Evolutionary conservation across 2,888 invertebrate species (phyloP).

Genomic region (Penaeus monodon): DNA sequence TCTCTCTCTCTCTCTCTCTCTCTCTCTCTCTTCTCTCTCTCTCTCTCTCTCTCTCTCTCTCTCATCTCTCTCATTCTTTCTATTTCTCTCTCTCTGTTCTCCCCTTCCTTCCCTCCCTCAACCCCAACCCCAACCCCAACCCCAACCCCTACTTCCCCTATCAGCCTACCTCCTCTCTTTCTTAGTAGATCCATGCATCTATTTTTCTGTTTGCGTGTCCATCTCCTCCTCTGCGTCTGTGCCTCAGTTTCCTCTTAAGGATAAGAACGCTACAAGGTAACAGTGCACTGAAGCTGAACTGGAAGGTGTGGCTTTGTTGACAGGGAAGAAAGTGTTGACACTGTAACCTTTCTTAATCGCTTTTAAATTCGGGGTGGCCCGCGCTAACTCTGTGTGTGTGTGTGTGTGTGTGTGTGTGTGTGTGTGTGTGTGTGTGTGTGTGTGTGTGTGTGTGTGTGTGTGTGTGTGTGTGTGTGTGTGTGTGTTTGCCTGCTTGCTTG

Average conservation of each 20-base stretch:
- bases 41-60: neutral
- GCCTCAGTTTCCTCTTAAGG: too few relatives aligned
- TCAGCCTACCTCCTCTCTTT: neutral
- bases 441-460: conserved; percentile 23
- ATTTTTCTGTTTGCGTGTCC: too few relatives aligned
- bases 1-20: neutral
- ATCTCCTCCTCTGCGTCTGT: neutral
- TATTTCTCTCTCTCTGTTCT: too few relatives aligned
- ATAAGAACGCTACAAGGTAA: too few relatives aligned
- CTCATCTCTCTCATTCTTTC: neutral
- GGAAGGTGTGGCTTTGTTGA: too few relatives aligned
- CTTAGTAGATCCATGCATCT: too few relatives aligned
- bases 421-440: conserved; percentile 18
- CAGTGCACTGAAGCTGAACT: too few relatives aligned
- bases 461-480: neutral
- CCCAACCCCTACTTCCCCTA: neutral
- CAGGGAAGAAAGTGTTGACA: too few relatives aligned
- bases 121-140: neutral
- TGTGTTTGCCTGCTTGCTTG: too few relatives aligned
- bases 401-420: conserved; percentile 29
- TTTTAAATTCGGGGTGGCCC: too few relatives aligned
- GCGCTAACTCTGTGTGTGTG: neutral
- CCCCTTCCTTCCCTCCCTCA: neutral
- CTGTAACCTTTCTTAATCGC: too few relatives aligned
- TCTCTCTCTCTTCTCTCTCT: neutral